A percentile compares a stretch with the other conserved stretches of the same genome.
These are phyloP conservation scores for Caenorhabditis sp. DNA, from an alignment of 2,888 invertebrate genomes.

Conservation along the genomic window DNA sequence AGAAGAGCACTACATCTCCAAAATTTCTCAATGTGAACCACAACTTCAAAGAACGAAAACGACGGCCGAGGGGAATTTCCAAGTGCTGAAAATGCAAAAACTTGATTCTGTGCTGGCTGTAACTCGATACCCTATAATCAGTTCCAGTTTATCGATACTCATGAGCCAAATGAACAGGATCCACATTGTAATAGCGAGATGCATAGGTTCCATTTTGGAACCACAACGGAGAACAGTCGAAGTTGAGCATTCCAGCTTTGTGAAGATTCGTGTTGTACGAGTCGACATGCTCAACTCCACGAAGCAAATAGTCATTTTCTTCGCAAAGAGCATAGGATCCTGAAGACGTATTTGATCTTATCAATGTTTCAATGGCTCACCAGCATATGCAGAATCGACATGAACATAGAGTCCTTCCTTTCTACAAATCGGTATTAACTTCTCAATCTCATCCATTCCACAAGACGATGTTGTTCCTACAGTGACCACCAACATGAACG, in stretches of 20 bases:
- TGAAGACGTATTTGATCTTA: constrained; percentile 27
- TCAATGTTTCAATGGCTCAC: constrained; percentile 84
- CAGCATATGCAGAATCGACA: constrained; percentile 98
- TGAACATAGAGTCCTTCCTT: constrained; percentile 94
- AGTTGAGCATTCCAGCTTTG: constrained; percentile 99
- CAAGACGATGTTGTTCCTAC: constrained; percentile 96
- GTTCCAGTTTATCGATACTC: constrained; percentile 92
- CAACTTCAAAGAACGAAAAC: constrained; percentile 93
- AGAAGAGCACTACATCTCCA: too few relatives aligned
- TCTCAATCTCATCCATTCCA: constrained; percentile 93
- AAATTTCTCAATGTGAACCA: constrained; percentile 97
- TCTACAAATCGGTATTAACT: constrained; percentile 87
- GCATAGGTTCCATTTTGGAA: constrained; percentile 91
- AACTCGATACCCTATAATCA: constrained; percentile 71
- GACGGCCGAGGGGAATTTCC: constrained; percentile 86
- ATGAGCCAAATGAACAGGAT: constrained; percentile 96
- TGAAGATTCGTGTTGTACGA: constrained; percentile 98
- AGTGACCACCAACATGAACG: constrained; percentile 80
- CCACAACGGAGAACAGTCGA: constrained; percentile 99
- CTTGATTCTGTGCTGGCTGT: too few relatives aligned
- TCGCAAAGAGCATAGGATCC: constrained; percentile 88
- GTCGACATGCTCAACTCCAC: constrained; percentile 92
- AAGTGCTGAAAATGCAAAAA: constrained; percentile 81
- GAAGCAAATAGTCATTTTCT: constrained; percentile 93
- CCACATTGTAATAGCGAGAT: constrained; percentile 97